Conservation (phyloP, 2,113 vertebrate genomes). For the Phaethornis superciliosus region DNA sequence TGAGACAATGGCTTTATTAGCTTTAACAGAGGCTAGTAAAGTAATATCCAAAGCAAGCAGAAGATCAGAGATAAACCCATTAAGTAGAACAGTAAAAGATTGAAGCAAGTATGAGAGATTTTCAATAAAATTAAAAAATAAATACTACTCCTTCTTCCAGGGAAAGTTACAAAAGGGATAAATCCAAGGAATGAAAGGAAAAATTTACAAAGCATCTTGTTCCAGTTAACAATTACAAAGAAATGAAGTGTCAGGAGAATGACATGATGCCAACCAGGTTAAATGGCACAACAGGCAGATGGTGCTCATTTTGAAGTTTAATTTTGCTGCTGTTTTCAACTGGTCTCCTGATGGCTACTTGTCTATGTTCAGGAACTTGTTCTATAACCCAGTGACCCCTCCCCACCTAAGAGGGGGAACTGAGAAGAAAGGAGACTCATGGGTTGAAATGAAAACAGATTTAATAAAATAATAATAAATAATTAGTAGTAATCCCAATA, state of each 20-base stretch:
- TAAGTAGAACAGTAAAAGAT: not conserved
- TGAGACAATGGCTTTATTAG: not conserved
- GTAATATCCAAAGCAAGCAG: not conserved
- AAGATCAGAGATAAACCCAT: not conserved
- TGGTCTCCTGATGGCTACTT: not conserved
- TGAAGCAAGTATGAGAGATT: not conserved
- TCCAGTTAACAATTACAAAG: not conserved
- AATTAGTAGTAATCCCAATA: no score
- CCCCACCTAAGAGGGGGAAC: no score
- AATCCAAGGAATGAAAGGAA: not conserved
- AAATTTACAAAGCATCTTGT: not conserved
- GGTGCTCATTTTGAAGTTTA: not conserved
- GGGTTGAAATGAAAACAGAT: no score
- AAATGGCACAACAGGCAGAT: not conserved
- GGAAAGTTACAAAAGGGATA: not conserved
- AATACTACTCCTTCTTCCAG: not conserved
- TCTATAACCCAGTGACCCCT: no score
- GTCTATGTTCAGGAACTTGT: no score
- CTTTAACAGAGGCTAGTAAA: not conserved
- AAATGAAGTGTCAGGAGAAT: not conserved
- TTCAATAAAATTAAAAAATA: not conserved
- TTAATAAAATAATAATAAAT: no score
- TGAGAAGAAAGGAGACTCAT: no score
- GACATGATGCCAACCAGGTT: not conserved
- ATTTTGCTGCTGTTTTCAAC: not conserved